These are phyloP conservation scores for Tylochromis polylepis DNA, from an alignment of 2,113 vertebrate genomes.

Conservation along the genomic window DNA sequence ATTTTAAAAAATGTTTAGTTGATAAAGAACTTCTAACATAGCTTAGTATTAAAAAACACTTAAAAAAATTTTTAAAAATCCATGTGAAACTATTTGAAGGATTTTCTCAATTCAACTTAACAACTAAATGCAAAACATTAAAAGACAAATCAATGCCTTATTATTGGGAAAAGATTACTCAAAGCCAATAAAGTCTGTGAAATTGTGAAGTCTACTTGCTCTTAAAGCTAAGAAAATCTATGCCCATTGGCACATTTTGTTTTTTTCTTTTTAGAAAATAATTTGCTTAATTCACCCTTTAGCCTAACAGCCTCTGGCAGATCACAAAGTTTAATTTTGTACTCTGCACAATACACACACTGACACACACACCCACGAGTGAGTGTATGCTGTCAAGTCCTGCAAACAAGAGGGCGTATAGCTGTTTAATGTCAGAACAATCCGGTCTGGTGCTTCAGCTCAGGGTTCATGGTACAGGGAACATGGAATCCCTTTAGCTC, in stretches of 20 bases:
- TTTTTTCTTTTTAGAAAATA: background rate
- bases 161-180: background rate
- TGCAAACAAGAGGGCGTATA: slow-evolving; percentile 36
- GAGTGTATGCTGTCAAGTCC: slow-evolving; percentile 20
- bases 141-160: background rate
- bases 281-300: background rate
- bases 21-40: no score
- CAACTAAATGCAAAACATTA: background rate
- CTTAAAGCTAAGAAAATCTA: background rate
- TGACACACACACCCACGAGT: background rate
- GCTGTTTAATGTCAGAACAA: slow-evolving; percentile 56
- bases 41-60: no score
- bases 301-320: background rate
- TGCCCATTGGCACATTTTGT: background rate
- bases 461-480: slow-evolving; percentile 55
- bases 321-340: slow-evolving; percentile 41
- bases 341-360: background rate
- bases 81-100: background rate
- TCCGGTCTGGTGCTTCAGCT: slow-evolving; percentile 33
- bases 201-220: background rate
- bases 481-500: slow-evolving; percentile 62
- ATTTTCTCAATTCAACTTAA: background rate
- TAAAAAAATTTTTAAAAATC: no score
- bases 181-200: background rate
- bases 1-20: no score